These are phyloP conservation scores for Karalla daura DNA, from an alignment of 2,797 vertebrate genomes.

Conservation along the genomic window DNA sequence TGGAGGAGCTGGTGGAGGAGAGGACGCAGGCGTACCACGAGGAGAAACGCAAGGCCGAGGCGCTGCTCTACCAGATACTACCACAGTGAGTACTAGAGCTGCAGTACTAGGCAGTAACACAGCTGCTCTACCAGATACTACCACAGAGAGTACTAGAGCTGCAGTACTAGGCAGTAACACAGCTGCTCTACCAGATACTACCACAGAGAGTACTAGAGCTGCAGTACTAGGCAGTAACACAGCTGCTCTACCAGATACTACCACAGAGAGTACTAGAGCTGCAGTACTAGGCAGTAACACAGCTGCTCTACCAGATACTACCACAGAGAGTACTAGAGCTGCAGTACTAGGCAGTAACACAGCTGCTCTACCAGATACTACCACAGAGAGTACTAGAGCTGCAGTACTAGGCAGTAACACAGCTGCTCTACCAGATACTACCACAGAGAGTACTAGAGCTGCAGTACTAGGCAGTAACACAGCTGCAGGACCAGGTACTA, in stretches of 20 bases:
- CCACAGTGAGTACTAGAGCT: conserved; percentile 89
- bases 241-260: not conserved
- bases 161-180: not conserved
- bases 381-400: not conserved
- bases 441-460: conserved; percentile 11
- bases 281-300: no score
- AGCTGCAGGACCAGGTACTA: no score
- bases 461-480: no score
- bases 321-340: conserved; percentile 1
- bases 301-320: not conserved
- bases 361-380: conserved; percentile 61
- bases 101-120: not conserved
- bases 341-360: conserved; percentile 50
- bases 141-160: not conserved
- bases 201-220: conserved; percentile 3
- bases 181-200: not conserved
- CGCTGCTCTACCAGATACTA: conserved; percentile 94
- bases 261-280: conserved; percentile 10
- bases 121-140: not conserved
- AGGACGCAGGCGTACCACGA: conserved; percentile 94
- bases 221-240: not conserved
- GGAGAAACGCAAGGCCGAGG: conserved; percentile 94
- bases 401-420: not conserved
- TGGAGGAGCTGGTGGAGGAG: conserved; percentile 96
- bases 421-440: conserved; percentile 61